Conservation (phyloP, 2,113 vertebrate species). For the Bos indicus region DNA sequence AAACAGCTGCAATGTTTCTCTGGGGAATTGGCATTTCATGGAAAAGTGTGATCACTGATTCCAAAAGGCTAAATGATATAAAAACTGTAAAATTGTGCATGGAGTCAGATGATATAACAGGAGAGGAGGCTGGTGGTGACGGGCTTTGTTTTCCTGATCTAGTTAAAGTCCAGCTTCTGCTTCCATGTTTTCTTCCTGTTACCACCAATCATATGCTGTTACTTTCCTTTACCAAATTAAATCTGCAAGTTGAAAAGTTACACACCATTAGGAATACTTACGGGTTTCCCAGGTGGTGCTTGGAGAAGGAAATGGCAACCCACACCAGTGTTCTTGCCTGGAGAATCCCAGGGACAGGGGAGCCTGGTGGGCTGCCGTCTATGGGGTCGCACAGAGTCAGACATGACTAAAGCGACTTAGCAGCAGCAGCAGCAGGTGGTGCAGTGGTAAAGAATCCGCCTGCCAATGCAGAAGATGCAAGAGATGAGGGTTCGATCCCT, state of each 20-base stretch:
- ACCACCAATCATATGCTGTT: background rate
- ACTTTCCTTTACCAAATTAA: background rate
- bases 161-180: background rate
- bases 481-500: background rate
- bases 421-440: no score
- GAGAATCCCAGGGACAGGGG: no score
- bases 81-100: conserved; percentile 25
- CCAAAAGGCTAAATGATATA: background rate
- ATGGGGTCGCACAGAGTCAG: no score
- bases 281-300: background rate
- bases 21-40: conserved; percentile 31
- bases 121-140: background rate
- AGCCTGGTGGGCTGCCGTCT: no score
- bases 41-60: conserved; percentile 21
- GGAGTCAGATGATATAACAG: background rate
- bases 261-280: background rate
- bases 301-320: no score
- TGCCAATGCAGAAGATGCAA: background rate
- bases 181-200: conserved; percentile 21
- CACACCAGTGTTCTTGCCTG: no score
- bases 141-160: conserved; percentile 20
- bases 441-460: background rate
- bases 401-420: no score
- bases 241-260: background rate
- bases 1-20: conserved; percentile 51